Evolutionary conservation across 2,888 invertebrate genomes (phyloP), one percentile per base, ranked within the genome.

Genomic region (Anoplius nigerrimus): DNA sequence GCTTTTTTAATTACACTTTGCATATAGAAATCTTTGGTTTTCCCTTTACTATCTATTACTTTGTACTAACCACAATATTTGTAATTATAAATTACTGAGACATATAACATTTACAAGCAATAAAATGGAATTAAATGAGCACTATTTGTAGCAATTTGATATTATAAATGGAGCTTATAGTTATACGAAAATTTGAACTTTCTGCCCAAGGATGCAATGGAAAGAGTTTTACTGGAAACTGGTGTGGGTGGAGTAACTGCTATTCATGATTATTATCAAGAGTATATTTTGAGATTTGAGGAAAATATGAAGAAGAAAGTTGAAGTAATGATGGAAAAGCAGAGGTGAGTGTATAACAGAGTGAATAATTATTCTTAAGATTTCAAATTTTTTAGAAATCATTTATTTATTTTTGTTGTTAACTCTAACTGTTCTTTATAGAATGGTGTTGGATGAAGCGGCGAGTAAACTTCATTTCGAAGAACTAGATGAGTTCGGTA

Each of bases 261-360:
- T 2, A 82, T 93, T 18, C 90, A 92, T 74, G 90, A 91, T 78
- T 93, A 91, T 85, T 93, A 93, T 80, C 91, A 92, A 77, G 87
- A 88, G 58, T 84, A 82, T 55, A 69, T 89, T 66, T 64, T 88
- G 4, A 83, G 82, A 66, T 84, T 83, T 51, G 88, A 88, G 59
- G 77, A 81, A 65, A 84, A 84, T 60, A 80, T 86, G 63, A 86
- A 77, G 63, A 68, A 66, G 22, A 80, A 85, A 61, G 86, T 86
- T 5, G 86, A 86, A 69, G 75, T 77, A 53, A 82, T 85, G 74
- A 72, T 85, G 58, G 86, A 86, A 22, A 83, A 84, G 76, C 87
- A 87, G 59, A 81, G 81, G 64, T 78, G 15, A 46, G 16, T 8
- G 34, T 57, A 52, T 18, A 1, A 4, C 51, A 65, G n/a, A n/a